Conservation (phyloP, 2,113 vertebrate species). For the Zeus faber region DNA sequence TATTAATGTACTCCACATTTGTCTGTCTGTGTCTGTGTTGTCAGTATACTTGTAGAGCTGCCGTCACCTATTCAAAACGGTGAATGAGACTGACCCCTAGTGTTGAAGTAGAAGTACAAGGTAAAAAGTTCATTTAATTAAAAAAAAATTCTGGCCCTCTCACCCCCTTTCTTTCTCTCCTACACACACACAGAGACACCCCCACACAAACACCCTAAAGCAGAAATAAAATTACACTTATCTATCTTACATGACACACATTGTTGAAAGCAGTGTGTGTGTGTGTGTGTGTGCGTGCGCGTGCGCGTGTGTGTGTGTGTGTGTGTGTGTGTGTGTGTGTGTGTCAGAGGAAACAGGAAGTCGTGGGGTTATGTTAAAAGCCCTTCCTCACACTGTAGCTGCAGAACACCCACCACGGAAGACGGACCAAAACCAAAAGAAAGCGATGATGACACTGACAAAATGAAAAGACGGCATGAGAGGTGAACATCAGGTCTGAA, state of each 20-base stretch:
- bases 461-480: constrained; percentile 27
- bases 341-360: constrained; percentile 67
- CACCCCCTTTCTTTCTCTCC: no score
- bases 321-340: background rate
- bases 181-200: no score
- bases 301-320: background rate
- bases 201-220: no score
- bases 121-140: no score
- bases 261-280: no score
- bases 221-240: no score
- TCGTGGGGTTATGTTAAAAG: constrained; percentile 66
- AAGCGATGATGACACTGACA: constrained; percentile 39
- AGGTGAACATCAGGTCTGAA: constrained; percentile 16
- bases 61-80: background rate
- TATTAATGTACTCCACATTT: background rate
- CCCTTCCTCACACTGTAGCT: constrained; percentile 49
- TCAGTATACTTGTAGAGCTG: background rate
- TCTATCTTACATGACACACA: no score
- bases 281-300: background rate
- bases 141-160: no score
- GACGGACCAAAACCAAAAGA: constrained; percentile 42
- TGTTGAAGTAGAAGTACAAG: no score
- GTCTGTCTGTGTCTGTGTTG: background rate
- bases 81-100: constrained; percentile 46
- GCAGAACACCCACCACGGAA: constrained; percentile 71